Evolutionary conservation across 2,113 vertebrate genomes (phyloP).

Genomic region (Myiopsitta monachus): DNA sequence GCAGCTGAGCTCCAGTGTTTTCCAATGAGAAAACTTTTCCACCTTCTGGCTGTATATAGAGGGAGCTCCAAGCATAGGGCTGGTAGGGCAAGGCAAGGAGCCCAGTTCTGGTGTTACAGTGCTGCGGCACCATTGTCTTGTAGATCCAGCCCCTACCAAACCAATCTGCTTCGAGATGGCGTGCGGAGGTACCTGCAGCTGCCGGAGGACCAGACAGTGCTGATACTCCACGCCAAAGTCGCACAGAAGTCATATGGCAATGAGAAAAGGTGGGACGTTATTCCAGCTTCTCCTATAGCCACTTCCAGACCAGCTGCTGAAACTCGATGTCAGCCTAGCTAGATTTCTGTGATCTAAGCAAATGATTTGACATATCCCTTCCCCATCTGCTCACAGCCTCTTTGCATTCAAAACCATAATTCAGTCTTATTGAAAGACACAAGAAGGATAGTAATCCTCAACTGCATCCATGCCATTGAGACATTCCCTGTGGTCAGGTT

Average conservation of each 20-base stretch:
- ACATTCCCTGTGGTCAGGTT: background rate
- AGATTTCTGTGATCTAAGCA: background rate
- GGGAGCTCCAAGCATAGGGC: background rate
- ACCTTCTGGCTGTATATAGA: background rate
- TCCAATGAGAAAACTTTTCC: background rate
- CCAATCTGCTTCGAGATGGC: slow-evolving; percentile 60
- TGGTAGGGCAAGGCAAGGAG: background rate
- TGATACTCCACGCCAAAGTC: slow-evolving; percentile 91
- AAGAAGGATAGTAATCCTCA: background rate
- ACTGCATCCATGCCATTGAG: background rate
- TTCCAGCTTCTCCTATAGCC: background rate
- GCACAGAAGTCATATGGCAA: slow-evolving; percentile 97
- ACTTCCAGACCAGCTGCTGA: background rate
- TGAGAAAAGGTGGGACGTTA: slow-evolving; percentile 84
- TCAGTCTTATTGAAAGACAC: background rate
- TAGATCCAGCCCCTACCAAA: slow-evolving; percentile 58
- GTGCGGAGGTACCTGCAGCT: slow-evolving; percentile 78
- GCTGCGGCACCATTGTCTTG: background rate
- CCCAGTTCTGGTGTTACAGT: background rate
- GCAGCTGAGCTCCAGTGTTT: background rate
- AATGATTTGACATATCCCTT: background rate
- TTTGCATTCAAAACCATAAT: background rate
- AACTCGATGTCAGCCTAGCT: background rate
- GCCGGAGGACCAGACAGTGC: slow-evolving; percentile 80
- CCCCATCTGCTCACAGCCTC: background rate